phyloP scores from a whole-genome alignment of 2,797 vertebrate species.

The Sebastes minor region DNA sequence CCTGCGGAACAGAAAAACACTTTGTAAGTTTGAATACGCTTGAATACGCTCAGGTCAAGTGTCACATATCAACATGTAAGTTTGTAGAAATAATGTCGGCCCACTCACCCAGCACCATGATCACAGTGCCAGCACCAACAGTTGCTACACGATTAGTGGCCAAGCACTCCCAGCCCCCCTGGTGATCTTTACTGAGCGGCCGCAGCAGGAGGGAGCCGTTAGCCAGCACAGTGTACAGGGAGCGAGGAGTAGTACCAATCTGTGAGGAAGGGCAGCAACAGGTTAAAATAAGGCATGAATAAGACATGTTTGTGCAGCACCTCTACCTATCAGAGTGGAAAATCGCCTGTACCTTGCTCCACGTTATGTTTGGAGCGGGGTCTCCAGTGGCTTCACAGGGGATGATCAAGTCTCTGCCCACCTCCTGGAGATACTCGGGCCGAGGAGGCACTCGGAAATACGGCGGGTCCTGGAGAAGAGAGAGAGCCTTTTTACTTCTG shows the following conservation, averaged over 20 bases:
- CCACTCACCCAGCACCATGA: constrained; percentile 90
- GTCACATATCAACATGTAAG: neutral
- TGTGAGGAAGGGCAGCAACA: constrained; percentile 51
- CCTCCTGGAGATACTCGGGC: constrained; percentile 93
- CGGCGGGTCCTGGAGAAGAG: constrained; percentile 87
- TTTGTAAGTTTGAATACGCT: neutral
- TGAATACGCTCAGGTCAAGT: neutral
- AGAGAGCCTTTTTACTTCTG: neutral
- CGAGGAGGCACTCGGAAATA: constrained; percentile 84
- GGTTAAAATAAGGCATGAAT: neutral
- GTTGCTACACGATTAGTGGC: constrained; percentile 90
- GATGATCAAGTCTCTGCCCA: constrained; percentile 90
- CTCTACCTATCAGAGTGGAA: neutral
- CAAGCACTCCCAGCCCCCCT: constrained; percentile 91
- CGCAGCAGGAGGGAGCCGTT: constrained; percentile 90
- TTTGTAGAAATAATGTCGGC: neutral
- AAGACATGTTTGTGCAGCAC: neutral
- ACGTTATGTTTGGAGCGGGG: constrained; percentile 87
- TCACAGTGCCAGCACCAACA: constrained; percentile 81
- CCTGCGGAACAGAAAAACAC: constrained; percentile 73
- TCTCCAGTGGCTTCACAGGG: constrained; percentile 89
- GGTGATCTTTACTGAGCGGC: constrained; percentile 90
- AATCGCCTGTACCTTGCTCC: constrained; percentile 87
- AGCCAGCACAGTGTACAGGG: constrained; percentile 77
- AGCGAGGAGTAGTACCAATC: constrained; percentile 83